phyloP scores from a whole-genome alignment of 2,888 invertebrate genomes.

The Luffia ferchaultella region DNA sequence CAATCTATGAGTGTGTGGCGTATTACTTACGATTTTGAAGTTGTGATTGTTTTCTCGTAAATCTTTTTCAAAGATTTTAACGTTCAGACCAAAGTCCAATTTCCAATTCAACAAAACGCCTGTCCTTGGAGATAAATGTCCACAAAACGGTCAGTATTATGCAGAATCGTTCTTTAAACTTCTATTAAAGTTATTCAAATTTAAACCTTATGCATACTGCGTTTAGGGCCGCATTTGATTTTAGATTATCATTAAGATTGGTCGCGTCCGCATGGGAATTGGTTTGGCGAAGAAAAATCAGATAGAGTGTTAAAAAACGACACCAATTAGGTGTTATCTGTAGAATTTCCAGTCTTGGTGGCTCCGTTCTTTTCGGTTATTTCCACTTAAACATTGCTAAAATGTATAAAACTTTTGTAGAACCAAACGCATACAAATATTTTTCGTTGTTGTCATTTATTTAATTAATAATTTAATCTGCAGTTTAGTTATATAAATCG shows the following conservation, averaged over 20 bases:
- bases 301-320: slow-evolving; percentile 60
- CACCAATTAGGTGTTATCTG: slow-evolving; percentile 56
- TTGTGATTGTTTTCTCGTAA: too few relatives aligned
- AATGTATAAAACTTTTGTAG: too few relatives aligned
- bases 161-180: neutral
- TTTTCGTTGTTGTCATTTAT: too few relatives aligned
- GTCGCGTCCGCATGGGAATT: slow-evolving; percentile 26
- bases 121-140: slow-evolving; percentile 58
- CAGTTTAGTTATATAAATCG: too few relatives aligned
- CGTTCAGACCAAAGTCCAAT: slow-evolving; percentile 45
- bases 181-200: slow-evolving; percentile 9
- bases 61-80: slow-evolving; percentile 21
- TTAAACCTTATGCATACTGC: slow-evolving; percentile 12
- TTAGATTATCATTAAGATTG: slow-evolving; percentile 18
- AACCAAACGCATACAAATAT: too few relatives aligned
- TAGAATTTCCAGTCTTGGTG: slow-evolving; percentile 18
- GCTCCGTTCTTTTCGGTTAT: neutral
- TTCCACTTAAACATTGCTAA: neutral
- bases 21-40: too few relatives aligned
- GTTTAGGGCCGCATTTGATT: slow-evolving; percentile 21
- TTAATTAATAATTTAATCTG: too few relatives aligned
- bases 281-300: slow-evolving; percentile 41
- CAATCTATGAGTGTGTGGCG: too few relatives aligned
- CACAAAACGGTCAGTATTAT: slow-evolving; percentile 21
- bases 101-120: slow-evolving; percentile 56